Base-by-base conservation (phyloP, 2,888 invertebrate species). In the Epicampocera succincta region DNA sequence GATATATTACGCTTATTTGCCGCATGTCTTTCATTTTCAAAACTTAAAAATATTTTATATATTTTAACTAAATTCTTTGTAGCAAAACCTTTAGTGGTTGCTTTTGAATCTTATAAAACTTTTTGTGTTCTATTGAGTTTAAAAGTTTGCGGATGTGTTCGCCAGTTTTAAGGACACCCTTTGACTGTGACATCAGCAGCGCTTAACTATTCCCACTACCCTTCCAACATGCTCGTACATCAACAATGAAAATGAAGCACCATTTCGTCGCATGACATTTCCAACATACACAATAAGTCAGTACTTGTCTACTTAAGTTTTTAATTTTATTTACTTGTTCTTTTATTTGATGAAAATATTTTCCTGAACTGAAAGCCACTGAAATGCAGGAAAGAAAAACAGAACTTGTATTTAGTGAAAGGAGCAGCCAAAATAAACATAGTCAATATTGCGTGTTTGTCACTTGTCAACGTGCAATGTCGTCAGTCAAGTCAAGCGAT, bases 361-460 rank as follows among this genome's bases (percentile, higher is more conserved):
- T 25, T 56, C 48, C 50, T 61, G 5, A 11, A n/a, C 6, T 9
- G 5, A 11, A 13, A 25, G 15, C 46, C 38, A 60, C 48, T 60
- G 40, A 71, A 61, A 65, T 46, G 48, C 42, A 58, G 4, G 12
- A 40, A 25, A 56, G 29, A 3, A 44, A 52, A 52, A 3, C 13
- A 29, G 40, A 46, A 38, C 46, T 52, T 42, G 48, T n/a, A n/a
- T n/a, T n/a, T n/a, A n/a, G n/a, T 21, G 21, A 33, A 48, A 19
- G 12, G 11, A 63, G 19, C 42, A 19, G 17, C 40, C 65, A 75
- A 78, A 78, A 82, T 82, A 74, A 82, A 82, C 82, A 82, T 61
- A 61, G 78, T 82, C 75, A 75, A 78, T 82, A 82, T 82, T 78
- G 82, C 82, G 78, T 78, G 78, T 82, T 82, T 82, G 82, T 82